Conservation (phyloP, 2,113 vertebrate species). For the Nibea coibor region DNA sequence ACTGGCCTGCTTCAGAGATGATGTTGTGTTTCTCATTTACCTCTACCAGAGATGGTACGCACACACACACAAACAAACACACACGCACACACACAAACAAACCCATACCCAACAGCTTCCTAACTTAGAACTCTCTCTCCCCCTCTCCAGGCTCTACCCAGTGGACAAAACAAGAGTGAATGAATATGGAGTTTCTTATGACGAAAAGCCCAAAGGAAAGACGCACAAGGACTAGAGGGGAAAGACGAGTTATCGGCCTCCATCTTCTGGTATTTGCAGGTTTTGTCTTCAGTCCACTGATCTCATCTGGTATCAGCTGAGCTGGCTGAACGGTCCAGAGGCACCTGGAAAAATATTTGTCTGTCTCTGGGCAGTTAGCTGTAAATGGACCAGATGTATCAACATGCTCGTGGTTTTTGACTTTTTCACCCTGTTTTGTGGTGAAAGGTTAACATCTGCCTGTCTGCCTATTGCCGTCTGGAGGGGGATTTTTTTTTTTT, state of each 20-base stretch:
- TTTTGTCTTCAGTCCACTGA: conserved; percentile 2
- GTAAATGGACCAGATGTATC: conserved; percentile 9
- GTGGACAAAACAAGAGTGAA: conserved; percentile 98
- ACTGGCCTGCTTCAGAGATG: conserved; percentile 97
- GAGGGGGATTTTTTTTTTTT: not conserved
- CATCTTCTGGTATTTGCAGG: conserved; percentile 21
- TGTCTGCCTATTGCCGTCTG: not conserved
- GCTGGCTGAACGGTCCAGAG: not conserved
- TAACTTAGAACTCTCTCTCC: not conserved
- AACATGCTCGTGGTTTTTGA: not conserved
- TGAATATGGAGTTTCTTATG: conserved; percentile 95
- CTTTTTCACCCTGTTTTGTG: not conserved
- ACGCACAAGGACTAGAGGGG: conserved; percentile 84
- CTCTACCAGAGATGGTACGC: conserved; percentile 98
- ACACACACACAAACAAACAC: conserved; percentile 12
- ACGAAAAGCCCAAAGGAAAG: conserved; percentile 88
- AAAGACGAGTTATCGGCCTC: not conserved
- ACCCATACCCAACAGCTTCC: not conserved
- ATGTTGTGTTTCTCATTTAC: conserved; percentile 97
- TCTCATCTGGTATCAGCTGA: conserved; percentile 1
- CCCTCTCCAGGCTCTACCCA: conserved; percentile 92
- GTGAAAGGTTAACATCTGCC: conserved; percentile 2
- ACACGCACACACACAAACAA: not conserved
- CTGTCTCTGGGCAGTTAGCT: conserved; percentile 2
- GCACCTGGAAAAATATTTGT: not conserved